These are phyloP conservation scores for Orius insidiosus DNA, from an alignment of 1,140 invertebrate genomes.

Conservation along the genomic window DNA sequence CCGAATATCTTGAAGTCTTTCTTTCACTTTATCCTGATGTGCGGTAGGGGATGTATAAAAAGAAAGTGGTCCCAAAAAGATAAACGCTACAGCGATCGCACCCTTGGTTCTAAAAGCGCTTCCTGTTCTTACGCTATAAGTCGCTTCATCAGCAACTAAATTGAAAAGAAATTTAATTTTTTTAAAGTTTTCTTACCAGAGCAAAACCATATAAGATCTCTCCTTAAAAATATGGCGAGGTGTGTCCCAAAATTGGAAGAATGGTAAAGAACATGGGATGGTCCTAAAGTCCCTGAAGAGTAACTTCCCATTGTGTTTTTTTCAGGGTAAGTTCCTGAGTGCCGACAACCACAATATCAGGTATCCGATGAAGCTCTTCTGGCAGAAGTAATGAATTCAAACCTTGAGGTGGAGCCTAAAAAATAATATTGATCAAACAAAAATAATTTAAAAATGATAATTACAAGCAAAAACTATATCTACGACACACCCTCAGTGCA, in stretches of 20 bases:
- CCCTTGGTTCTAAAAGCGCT: conserved; percentile 84
- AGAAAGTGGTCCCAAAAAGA: conserved; percentile 86
- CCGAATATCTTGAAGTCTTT: conserved; percentile 70
- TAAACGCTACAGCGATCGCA: conserved; percentile 69
- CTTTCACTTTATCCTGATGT: conserved; percentile 72
- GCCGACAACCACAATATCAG: conserved; percentile 77
- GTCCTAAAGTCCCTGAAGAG: conserved; percentile 75
- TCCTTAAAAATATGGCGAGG: conserved; percentile 67
- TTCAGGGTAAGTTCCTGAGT: conserved; percentile 80
- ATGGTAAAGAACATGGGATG: conserved; percentile 72
- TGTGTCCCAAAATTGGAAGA: conserved; percentile 67
- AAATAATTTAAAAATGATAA: not conserved
- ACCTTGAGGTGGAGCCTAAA: conserved; percentile 35
- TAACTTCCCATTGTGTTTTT: conserved; percentile 79
- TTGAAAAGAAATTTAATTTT: conserved; percentile 16
- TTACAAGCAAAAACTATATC: not conserved
- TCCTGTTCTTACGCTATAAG: conserved; percentile 68
- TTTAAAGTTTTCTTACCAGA: conserved; percentile 30
- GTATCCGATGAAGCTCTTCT: conserved; percentile 60
- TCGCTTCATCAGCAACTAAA: conserved; percentile 65
- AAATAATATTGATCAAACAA: conserved; percentile 11
- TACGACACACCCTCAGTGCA: no score
- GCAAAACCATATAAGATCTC: conserved; percentile 88
- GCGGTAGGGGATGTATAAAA: conserved; percentile 85
- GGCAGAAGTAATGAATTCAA: conserved; percentile 81